phyloP scores from a whole-genome alignment of 2,888 invertebrate species.

The Platycnemis pennipes region DNA sequence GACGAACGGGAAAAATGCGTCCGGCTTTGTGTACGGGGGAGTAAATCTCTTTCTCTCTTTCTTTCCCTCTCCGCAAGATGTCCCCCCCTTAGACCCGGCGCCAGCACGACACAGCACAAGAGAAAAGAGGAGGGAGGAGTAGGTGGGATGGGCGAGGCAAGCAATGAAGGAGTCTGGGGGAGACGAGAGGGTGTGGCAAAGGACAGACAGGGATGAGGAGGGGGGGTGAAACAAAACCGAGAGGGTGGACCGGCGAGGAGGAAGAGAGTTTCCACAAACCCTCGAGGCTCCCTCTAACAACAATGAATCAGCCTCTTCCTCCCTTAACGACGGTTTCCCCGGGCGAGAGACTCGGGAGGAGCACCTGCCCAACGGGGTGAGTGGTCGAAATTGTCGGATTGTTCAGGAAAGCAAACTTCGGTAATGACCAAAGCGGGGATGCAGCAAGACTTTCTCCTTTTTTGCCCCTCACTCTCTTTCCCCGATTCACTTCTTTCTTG shows the following conservation, averaged over 20 bases:
- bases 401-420: conserved; percentile 5
- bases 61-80: neutral
- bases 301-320: conserved; percentile 64
- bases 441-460: neutral
- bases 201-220: neutral
- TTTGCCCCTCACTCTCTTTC: neutral
- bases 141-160: neutral
- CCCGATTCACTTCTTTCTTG: neutral
- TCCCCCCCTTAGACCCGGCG: neutral
- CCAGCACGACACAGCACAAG: neutral
- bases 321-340: conserved; percentile 46
- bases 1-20: neutral
- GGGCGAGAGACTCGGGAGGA: neutral
- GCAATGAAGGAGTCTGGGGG: neutral
- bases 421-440: neutral
- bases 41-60: neutral
- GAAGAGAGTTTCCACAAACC: conserved; percentile 44
- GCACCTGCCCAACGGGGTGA: neutral
- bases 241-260: neutral
- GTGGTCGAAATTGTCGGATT: conserved; percentile 12
- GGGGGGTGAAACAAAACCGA: neutral
- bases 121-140: neutral
- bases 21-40: neutral
- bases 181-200: neutral
- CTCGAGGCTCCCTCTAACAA: conserved; percentile 54